A percentile compares a stretch with the other conserved stretches of the same genome.
phyloP scores from a whole-genome alignment of 2,113 vertebrate genomes.

The Lepus europaeus region DNA sequence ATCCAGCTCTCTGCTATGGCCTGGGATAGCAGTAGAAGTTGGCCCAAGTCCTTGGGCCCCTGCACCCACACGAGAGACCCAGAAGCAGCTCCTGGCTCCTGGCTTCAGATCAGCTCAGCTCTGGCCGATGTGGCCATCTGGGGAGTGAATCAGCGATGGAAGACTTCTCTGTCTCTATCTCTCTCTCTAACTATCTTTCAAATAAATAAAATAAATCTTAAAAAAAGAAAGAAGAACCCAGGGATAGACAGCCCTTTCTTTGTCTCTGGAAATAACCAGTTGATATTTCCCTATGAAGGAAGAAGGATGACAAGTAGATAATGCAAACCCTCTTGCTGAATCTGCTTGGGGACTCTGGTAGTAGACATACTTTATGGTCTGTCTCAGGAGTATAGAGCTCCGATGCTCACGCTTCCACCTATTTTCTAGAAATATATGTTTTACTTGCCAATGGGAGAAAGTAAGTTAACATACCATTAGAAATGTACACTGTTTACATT shows the following conservation, averaged over 20 bases:
- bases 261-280: neutral
- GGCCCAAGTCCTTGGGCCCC: too few species aligned
- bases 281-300: neutral
- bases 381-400: neutral
- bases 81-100: too few species aligned
- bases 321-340: neutral
- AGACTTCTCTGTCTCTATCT: too few species aligned
- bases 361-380: neutral
- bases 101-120: too few species aligned
- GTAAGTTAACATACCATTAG: neutral
- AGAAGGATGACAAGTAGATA: neutral
- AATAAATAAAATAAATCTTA: too few species aligned
- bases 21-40: too few species aligned
- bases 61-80: too few species aligned
- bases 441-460: conserved; percentile 14
- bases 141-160: too few species aligned
- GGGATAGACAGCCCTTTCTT: neutral
- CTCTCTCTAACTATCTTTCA: too few species aligned
- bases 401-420: neutral
- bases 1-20: too few species aligned
- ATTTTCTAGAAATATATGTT: conserved; percentile 4
- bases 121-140: too few species aligned
- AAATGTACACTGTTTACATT: conserved; percentile 12
- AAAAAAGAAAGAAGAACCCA: neutral
- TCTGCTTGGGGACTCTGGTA: neutral